Evolutionary conservation across 1,140 invertebrate species (phyloP).

Genomic region (Trissolcus basalis): DNA sequence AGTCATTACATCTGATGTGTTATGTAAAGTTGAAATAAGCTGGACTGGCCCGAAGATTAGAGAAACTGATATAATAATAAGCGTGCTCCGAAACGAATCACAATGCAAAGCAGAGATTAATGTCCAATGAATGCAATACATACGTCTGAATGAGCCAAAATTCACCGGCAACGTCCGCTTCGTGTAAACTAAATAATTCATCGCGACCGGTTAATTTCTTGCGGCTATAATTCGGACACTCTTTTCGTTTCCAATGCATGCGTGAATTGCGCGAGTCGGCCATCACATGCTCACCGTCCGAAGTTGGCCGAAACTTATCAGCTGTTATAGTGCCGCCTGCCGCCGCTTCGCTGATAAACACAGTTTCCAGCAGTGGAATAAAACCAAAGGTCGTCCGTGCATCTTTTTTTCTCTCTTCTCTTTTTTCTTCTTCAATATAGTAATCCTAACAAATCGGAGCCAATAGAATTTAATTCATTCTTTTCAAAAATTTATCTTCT

Average conservation of each 20-base stretch:
- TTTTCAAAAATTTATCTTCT: too few relatives aligned
- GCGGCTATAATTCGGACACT: not conserved
- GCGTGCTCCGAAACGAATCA: conserved; percentile 2
- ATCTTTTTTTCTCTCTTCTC: too few relatives aligned
- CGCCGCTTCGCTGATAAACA: too few relatives aligned
- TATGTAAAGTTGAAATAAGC: not conserved
- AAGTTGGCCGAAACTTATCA: conserved; percentile 24
- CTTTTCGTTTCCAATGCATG: conserved; percentile 25
- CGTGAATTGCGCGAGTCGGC: conserved; percentile 28
- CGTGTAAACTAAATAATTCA: conserved; percentile 67
- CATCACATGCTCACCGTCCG: conserved; percentile 29
- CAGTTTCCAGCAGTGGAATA: too few relatives aligned
- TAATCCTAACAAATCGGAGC: too few relatives aligned
- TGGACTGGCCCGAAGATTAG: not conserved
- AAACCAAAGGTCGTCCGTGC: too few relatives aligned
- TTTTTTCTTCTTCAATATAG: too few relatives aligned
- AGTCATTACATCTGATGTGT: not conserved
- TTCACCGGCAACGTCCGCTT: conserved; percentile 61
- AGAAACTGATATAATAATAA: conserved; percentile 34
- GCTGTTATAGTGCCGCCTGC: too few relatives aligned
- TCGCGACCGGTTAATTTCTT: conserved; percentile 21
- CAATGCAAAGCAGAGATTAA: not conserved
- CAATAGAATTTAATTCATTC: too few relatives aligned
- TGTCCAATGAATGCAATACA: conserved; percentile 42
- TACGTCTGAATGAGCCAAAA: conserved; percentile 62